A percentile compares a stretch with the other conserved stretches of the same genome.
phyloP scores from a whole-genome alignment of 2,113 vertebrate species.

The Glaucomys volans region DNA sequence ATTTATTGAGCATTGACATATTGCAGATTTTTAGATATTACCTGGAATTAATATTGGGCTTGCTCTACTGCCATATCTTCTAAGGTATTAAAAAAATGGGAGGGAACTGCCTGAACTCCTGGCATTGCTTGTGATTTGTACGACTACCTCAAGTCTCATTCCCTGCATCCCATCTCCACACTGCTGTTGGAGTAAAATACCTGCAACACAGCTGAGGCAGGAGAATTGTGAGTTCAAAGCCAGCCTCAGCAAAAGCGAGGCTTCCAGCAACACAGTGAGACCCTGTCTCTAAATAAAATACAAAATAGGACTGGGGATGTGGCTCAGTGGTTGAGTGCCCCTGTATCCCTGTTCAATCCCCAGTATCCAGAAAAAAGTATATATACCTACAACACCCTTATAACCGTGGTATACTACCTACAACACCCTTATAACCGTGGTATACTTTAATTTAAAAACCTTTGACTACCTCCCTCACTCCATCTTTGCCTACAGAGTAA shows the following conservation, averaged over 20 bases:
- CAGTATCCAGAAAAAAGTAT: too few relatives aligned
- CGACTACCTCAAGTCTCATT: background rate
- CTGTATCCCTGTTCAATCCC: too few relatives aligned
- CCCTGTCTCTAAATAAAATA: too few relatives aligned
- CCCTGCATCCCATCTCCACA: background rate
- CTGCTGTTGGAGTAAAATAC: background rate
- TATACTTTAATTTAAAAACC: background rate
- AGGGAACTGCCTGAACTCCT: background rate
- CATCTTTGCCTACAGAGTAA: background rate
- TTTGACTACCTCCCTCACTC: background rate
- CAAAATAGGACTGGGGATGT: too few relatives aligned
- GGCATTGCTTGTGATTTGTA: background rate
- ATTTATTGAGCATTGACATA: background rate
- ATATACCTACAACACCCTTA: too few relatives aligned
- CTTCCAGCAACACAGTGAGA: too few relatives aligned
- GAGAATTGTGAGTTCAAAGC: too few relatives aligned
- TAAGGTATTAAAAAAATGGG: background rate
- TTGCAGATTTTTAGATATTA: background rate
- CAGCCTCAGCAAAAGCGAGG: too few relatives aligned
- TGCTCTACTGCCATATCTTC: background rate
- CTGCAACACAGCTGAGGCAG: too few relatives aligned
- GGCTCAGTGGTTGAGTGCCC: too few relatives aligned
- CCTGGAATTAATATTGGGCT: background rate
- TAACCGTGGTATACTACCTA: too few relatives aligned
- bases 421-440: background rate